Conservation (phyloP, 2,113 vertebrate genomes). For the Otus sunia region DNA sequence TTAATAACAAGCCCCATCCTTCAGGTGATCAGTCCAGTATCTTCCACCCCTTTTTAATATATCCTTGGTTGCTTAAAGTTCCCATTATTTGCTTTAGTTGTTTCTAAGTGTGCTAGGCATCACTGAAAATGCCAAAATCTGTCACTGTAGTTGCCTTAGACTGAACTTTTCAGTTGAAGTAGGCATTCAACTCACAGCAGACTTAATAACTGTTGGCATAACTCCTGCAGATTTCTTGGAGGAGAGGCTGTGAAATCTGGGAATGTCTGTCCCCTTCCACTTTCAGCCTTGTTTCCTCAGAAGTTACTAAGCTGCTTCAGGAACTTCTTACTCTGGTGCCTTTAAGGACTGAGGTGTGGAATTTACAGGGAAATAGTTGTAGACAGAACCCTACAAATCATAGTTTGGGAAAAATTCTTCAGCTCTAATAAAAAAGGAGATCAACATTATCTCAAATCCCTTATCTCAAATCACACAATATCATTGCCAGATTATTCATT, state of each 20-base stretch:
- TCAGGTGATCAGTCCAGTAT: neutral
- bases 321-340: neutral
- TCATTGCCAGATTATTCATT: neutral
- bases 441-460: neutral
- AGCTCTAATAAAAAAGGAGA: neutral
- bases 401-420: neutral
- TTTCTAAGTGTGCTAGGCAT: neutral
- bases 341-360: neutral
- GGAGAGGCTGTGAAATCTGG: neutral
- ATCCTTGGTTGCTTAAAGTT: neutral
- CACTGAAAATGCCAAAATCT: neutral
- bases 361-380: neutral
- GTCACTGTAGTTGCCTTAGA: neutral
- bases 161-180: neutral
- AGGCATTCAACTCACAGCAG: neutral
- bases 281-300: neutral
- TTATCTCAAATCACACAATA: neutral
- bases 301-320: neutral
- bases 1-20: neutral
- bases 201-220: neutral
- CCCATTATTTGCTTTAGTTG: neutral
- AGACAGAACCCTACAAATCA: neutral
- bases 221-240: neutral
- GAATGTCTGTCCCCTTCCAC: neutral
- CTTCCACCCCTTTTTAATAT: neutral